A percentile compares a stretch with the other conserved stretches of the same genome.
phyloP scores from a whole-genome alignment of 2,113 vertebrate species.

The Calidris pygmaea region DNA sequence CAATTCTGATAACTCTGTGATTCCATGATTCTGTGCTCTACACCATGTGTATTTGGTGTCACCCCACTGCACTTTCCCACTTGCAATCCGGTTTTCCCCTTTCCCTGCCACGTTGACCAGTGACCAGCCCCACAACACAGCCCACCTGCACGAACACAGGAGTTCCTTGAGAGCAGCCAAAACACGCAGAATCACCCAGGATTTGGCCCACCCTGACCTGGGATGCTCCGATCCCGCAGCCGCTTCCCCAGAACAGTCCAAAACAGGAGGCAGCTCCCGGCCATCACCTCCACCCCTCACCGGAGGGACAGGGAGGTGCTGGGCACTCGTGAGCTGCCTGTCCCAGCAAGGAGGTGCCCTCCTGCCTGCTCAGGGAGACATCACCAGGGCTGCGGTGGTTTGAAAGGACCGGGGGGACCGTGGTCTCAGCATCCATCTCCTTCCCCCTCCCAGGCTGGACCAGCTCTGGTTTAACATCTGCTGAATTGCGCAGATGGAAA shows the following conservation, averaged over 20 bases:
- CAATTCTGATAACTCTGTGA: no score
- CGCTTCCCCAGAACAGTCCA: background rate
- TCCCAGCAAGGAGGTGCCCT: background rate
- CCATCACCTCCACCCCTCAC: background rate
- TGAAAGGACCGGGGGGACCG: background rate
- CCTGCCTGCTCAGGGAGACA: background rate
- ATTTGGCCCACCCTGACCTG: background rate
- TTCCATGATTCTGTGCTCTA: background rate
- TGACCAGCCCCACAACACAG: background rate
- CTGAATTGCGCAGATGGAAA: background rate
- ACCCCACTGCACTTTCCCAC: background rate
- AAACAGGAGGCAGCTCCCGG: background rate
- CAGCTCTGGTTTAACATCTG: rapidly evolving
- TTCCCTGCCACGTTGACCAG: background rate
- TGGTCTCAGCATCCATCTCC: rapidly evolving
- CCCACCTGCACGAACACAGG: rapidly evolving
- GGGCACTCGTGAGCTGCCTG: rapidly evolving
- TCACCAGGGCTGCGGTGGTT: no score
- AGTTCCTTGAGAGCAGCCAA: background rate
- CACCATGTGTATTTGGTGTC: no score
- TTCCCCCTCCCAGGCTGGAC: rapidly evolving
- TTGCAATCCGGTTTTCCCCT: background rate
- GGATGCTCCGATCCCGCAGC: rapidly evolving
- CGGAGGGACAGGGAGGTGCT: background rate
- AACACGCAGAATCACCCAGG: background rate